Evolutionary conservation across 1,140 invertebrate species (phyloP).

Genomic region (Elymnias hypermnestra): DNA sequence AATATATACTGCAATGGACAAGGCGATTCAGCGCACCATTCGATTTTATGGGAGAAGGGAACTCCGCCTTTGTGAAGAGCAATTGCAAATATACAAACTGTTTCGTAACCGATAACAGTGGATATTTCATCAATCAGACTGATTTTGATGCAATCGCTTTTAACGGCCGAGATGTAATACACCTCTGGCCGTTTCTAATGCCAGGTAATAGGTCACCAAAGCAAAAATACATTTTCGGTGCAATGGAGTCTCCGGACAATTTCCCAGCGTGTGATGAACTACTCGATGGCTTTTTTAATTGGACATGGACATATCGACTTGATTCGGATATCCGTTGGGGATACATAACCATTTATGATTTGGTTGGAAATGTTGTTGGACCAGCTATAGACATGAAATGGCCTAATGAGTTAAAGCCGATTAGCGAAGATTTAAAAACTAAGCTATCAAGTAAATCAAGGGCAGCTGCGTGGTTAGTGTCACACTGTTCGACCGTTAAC

Average conservation of each 20-base stretch:
- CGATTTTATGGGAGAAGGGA: constrained; percentile 33
- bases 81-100: constrained; percentile 41
- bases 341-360: constrained; percentile 55
- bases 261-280: constrained; percentile 36
- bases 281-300: constrained; percentile 76
- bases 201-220: constrained; percentile 26
- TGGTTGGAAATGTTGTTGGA: constrained; percentile 39
- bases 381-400: constrained; percentile 39
- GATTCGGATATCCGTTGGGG: constrained; percentile 81
- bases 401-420: constrained; percentile 40
- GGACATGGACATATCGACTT: constrained; percentile 81
- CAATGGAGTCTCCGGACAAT: constrained; percentile 50
- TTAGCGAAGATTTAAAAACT: constrained; percentile 33
- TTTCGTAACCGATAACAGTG: constrained; percentile 33
- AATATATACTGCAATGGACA: constrained; percentile 44
- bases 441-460: constrained; percentile 35
- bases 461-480: constrained; percentile 43
- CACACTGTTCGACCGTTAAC: constrained; percentile 34
- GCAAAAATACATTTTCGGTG: constrained; percentile 61
- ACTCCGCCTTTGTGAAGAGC: constrained; percentile 31
- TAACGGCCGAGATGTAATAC: constrained; percentile 35
- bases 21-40: constrained; percentile 32
- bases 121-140: constrained; percentile 22
- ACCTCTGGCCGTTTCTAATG: constrained; percentile 24
- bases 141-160: constrained; percentile 48